Evolutionary conservation across 2,888 invertebrate species (phyloP), one percentile per base, ranked within the genome.

Genomic region (Meliscaeva auricollis): DNA sequence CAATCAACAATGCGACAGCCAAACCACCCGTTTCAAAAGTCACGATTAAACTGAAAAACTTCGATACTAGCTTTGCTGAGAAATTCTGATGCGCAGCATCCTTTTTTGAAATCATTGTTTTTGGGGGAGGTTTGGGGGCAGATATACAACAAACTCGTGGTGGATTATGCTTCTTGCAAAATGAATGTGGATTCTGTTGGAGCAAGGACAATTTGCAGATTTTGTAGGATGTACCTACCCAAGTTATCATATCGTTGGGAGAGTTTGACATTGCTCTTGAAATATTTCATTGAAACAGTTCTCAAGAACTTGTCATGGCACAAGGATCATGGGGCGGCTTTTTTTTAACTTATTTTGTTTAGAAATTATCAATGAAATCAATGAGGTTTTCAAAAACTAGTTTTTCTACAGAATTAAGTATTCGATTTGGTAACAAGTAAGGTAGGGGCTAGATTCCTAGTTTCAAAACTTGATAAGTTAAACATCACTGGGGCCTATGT

Each of bases 171-270:
- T 26, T 26, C 4, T 26, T 26, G 26, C 7, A 11, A 50, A 76
- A 68, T 84, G 75, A 84, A 84, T 84, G 70, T 84, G 84, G 84
- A 79, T 68, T 60, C 79, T 84, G 84, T 62, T 38, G 17, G 0
- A 11, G 11, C 2, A 3, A 1, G 38, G 8, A 4, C 8, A 1
- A 4, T 46, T 66, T 84, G 84, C 78, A 78, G 83, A 78, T 75
- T 75, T 32, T 75, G 78, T 17, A 58, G 9, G 35, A 20, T 17
- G 17, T 56, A 9, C n/a, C n/a, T 32, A 56, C 5, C 9, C 9
- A 0, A 8, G n/a, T 15, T 17, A n/a, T n/a, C n/a, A n/a, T 6
- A 52, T 15, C 30, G 0, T 54, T 13, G 26, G 9, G 6, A 30
- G 15, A 8, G 26, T 30, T 1, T 5, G 9, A 9, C 3, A 15